Conservation (phyloP, 2,113 vertebrate species). For the Columbina picui region DNA sequence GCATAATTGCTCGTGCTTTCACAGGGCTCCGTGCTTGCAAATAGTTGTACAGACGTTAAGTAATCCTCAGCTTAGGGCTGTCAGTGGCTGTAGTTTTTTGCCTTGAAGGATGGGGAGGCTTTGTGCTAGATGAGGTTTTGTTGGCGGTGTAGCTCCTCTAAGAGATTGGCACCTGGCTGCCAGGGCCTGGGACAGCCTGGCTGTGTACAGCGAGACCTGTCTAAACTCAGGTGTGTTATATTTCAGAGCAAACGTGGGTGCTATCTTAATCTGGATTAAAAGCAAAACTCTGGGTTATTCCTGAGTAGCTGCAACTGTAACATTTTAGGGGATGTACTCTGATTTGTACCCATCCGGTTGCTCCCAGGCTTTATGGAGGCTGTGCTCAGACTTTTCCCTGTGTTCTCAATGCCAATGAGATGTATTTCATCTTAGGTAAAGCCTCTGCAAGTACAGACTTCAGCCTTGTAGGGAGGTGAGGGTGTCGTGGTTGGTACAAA, state of each 20-base stretch:
- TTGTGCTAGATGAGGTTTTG: background rate
- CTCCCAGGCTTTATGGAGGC: background rate
- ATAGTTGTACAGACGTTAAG: background rate
- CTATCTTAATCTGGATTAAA: background rate
- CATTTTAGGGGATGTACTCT: background rate
- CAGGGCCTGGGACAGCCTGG: fast-evolving
- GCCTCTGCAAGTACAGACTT: background rate
- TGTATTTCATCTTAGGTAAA: background rate
- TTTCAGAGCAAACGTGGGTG: background rate
- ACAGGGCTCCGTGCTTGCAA: background rate
- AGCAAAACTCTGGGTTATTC: background rate
- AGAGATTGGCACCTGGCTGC: fast-evolving
- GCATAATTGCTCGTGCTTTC: background rate
- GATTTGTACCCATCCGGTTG: background rate
- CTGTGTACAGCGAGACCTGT: background rate
- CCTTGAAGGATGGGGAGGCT: background rate
- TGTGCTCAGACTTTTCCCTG: background rate
- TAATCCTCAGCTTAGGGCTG: background rate
- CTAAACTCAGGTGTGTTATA: background rate
- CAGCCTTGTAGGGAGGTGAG: background rate
- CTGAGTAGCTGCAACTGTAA: background rate
- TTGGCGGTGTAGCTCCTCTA: background rate
- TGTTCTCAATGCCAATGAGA: background rate
- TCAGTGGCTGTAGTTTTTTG: background rate
- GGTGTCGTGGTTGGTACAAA: background rate